These are phyloP conservation scores for Gobius niger DNA, from an alignment of 2,113 vertebrate species.

Conservation along the genomic window DNA sequence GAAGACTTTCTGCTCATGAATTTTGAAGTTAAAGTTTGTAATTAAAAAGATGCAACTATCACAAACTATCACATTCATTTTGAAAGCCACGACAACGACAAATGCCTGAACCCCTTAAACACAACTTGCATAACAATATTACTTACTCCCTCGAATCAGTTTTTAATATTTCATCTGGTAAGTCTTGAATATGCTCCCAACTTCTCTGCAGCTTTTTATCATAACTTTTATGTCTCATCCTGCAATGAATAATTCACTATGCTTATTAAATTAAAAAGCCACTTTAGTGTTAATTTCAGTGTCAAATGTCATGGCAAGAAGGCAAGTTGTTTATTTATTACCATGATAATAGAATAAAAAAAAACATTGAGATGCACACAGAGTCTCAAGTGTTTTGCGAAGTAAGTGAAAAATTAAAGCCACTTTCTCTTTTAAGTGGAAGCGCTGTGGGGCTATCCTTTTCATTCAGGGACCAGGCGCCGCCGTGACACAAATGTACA, in stretches of 20 bases:
- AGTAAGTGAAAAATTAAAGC: constrained; percentile 30
- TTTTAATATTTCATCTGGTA: not conserved
- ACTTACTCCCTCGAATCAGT: no score
- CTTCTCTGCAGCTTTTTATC: not conserved
- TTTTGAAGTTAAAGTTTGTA: no score
- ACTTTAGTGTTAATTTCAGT: not conserved
- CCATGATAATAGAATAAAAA: not conserved
- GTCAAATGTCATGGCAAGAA: not conserved
- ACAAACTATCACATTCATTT: no score
- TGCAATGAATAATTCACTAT: not conserved
- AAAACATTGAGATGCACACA: not conserved
- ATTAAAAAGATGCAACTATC: no score
- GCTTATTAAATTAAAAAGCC: not conserved
- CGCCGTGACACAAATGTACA: constrained; percentile 45
- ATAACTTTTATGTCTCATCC: not conserved
- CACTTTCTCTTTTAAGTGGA: constrained; percentile 27
- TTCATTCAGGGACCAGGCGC: constrained; percentile 42
- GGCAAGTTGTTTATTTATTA: not conserved
- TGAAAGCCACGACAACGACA: no score
- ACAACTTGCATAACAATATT: not conserved
- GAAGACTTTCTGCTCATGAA: no score
- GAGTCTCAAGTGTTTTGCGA: not conserved
- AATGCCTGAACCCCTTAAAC: not conserved
- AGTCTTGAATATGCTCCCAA: not conserved
- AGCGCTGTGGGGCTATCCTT: constrained; percentile 32